Conservation (phyloP, 2,797 vertebrate genomes). For the Pteronotus mesoamericanus region DNA sequence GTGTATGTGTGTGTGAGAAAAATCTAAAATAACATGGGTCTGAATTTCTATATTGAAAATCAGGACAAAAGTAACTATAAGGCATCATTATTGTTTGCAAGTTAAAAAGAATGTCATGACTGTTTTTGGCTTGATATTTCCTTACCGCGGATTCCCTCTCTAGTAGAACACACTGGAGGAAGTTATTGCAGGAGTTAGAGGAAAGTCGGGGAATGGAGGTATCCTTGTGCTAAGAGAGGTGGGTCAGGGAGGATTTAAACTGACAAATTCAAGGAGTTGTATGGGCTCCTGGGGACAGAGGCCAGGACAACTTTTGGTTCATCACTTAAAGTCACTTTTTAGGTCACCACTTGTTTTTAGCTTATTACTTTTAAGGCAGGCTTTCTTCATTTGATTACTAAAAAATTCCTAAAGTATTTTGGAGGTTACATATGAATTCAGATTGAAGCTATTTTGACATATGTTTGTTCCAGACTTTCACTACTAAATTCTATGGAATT, state of each 20-base stretch:
- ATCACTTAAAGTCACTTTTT: not conserved
- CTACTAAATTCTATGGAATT: slow-evolving; percentile 33
- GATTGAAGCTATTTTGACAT: slow-evolving; percentile 31
- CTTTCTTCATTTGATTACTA: slow-evolving; percentile 44
- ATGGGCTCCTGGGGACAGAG: not conserved
- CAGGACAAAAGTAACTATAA: not conserved
- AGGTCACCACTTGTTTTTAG: not conserved
- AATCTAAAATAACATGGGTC: not conserved
- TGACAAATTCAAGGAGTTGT: slow-evolving; percentile 12
- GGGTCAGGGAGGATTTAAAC: not conserved
- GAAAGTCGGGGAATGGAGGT: not conserved
- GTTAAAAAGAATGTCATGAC: not conserved
- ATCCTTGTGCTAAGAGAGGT: not conserved
- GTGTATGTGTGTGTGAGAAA: too few species aligned
- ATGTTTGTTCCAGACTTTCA: slow-evolving; percentile 22
- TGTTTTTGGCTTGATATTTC: not conserved
- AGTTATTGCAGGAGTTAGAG: not conserved
- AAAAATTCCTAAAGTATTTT: slow-evolving; percentile 36
- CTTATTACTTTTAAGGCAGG: not conserved
- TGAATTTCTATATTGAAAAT: slow-evolving; percentile 31
- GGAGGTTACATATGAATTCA: slow-evolving; percentile 49
- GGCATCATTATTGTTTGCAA: not conserved
- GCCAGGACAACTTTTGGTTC: slow-evolving; percentile 42
- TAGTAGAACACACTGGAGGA: not conserved
- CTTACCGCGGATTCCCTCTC: not conserved